Conservation (phyloP, 2,888 invertebrate genomes). For the Papilio protenor region DNA sequence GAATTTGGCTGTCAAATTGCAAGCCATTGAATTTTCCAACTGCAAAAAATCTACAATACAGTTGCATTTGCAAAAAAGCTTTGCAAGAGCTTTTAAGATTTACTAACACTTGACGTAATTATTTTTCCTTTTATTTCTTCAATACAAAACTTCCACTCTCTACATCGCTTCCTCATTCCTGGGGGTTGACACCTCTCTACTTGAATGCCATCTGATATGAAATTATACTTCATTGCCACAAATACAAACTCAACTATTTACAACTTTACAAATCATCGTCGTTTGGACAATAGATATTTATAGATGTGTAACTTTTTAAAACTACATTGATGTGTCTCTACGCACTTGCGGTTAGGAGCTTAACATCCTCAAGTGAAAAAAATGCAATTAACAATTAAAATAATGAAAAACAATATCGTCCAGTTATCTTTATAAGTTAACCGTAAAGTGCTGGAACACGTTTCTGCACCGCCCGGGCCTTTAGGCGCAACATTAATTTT, state of each 20-base stretch:
- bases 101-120: background rate
- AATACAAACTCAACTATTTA: background rate
- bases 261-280: background rate
- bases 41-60: conserved; percentile 11
- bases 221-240: background rate
- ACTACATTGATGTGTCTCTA: background rate
- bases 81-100: background rate
- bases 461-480: conserved; percentile 46
- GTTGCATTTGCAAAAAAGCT: conserved; percentile 3
- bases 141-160: too few relatives aligned
- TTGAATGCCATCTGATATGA: background rate
- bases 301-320: background rate
- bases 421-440: conserved; percentile 42
- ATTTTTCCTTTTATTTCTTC: background rate
- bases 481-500: conserved; percentile 62
- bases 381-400: conserved; percentile 28
- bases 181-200: too few relatives aligned
- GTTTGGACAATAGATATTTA: background rate
- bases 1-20: conserved; percentile 52
- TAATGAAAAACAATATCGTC: conserved; percentile 14
- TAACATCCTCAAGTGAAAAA: background rate
- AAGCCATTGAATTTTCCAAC: conserved; percentile 52
- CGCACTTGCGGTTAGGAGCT: background rate
- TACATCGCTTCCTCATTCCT: too few relatives aligned
- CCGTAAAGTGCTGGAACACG: conserved; percentile 32